phyloP scores from a whole-genome alignment of 2,888 invertebrate species.

The Malthinus seriepunctatus region DNA sequence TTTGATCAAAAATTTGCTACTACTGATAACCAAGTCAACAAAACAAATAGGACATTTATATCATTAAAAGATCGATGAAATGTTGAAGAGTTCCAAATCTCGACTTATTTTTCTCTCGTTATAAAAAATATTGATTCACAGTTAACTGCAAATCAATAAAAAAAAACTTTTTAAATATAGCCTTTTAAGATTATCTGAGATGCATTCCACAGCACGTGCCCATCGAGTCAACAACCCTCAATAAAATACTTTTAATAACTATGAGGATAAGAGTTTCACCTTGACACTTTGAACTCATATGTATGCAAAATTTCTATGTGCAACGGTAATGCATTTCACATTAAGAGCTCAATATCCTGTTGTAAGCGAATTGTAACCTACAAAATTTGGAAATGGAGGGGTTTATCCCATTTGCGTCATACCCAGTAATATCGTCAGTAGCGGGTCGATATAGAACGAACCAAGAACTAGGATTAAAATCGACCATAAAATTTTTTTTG shows the following conservation, averaged over 20 bases:
- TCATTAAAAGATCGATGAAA: no score
- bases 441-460: slow-evolving; percentile 19
- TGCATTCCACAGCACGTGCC: background rate
- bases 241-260: background rate
- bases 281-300: background rate
- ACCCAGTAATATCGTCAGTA: slow-evolving; percentile 10
- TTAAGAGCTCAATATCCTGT: slow-evolving; percentile 8
- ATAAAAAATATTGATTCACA: no score
- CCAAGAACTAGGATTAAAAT: slow-evolving; percentile 8
- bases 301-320: background rate
- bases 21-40: no score
- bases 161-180: background rate
- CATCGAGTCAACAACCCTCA: background rate
- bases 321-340: slow-evolving; percentile 2
- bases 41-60: no score
- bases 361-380: slow-evolving; percentile 9
- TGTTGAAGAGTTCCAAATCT: no score
- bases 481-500: background rate
- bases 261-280: background rate
- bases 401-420: slow-evolving; percentile 17
- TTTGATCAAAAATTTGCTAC: no score
- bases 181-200: background rate
- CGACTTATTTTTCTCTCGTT: no score
- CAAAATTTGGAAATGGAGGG: slow-evolving; percentile 11
- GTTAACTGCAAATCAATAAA: no score